phyloP scores from a whole-genome alignment of 2,113 vertebrate species.

The Chaetodon auriga region DNA sequence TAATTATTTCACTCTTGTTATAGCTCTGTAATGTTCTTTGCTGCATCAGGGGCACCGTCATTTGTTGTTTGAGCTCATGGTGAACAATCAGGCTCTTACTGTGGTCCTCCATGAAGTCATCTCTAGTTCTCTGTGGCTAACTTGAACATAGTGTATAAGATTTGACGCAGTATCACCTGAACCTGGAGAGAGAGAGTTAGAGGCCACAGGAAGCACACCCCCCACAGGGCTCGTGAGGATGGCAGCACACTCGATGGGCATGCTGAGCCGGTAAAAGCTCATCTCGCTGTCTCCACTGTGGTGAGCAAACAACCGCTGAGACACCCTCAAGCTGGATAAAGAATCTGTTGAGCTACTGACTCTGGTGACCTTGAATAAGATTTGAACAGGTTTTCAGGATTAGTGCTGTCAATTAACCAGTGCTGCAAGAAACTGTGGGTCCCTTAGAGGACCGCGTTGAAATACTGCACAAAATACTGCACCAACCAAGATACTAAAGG shows the following conservation, averaged over 20 bases:
- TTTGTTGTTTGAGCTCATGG: neutral
- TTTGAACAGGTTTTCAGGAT: conserved; percentile 32
- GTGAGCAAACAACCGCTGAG: conserved; percentile 88
- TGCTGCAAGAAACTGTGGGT: neutral
- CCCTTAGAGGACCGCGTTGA: neutral
- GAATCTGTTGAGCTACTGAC: conserved; percentile 88
- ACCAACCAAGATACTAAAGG: too few relatives aligned
- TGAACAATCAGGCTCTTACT: neutral
- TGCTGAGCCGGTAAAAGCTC: conserved; percentile 94
- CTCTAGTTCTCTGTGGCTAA: neutral
- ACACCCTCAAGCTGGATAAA: conserved; percentile 91
- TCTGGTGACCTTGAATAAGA: conserved; percentile 87
- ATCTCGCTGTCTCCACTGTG: conserved; percentile 87
- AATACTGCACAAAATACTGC: neutral
- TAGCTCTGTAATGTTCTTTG: neutral
- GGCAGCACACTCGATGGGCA: conserved; percentile 92
- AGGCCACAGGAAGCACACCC: conserved; percentile 81
- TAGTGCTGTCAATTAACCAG: conserved; percentile 18
- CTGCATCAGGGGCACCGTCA: conserved; percentile 1
- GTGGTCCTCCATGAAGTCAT: neutral
- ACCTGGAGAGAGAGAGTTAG: conserved; percentile 84
- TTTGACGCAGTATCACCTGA: conserved; percentile 10
- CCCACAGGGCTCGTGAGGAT: conserved; percentile 86
- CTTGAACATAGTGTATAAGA: neutral
- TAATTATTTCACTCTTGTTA: conserved; percentile 7